Percentiles rank a stretch among this genome's conserved stretches.
Conservation (phyloP, 2,797 vertebrate genomes). For the Cuniculus paca region DNA sequence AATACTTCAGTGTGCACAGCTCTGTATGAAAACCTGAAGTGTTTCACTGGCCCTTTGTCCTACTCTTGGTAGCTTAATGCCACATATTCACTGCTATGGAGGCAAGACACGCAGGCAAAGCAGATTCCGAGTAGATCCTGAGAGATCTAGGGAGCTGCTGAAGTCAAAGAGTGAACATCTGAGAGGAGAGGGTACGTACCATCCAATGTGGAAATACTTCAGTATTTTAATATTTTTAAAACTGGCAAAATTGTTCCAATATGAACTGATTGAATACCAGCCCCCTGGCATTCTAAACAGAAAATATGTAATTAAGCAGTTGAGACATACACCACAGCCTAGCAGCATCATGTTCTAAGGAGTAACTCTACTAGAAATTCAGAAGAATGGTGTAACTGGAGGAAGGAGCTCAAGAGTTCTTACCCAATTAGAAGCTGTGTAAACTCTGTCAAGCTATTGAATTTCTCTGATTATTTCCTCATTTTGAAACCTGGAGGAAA, state of each 20-base stretch:
- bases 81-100: not conserved
- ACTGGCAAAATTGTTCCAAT: not conserved
- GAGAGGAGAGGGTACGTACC: not conserved
- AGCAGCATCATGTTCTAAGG: not conserved
- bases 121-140: not conserved
- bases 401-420: not conserved
- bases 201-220: not conserved
- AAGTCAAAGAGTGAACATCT: not conserved
- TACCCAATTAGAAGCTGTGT: not conserved
- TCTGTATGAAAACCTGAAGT: not conserved
- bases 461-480: not conserved
- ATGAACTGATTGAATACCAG: not conserved
- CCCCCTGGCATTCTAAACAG: not conserved
- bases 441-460: conserved; percentile 21
- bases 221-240: not conserved
- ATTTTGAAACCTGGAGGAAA: not conserved
- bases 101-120: not conserved
- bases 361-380: not conserved
- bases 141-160: not conserved
- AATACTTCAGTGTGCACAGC: not conserved
- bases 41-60: not conserved
- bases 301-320: not conserved
- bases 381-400: not conserved
- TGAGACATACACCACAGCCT: not conserved
- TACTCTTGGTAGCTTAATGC: not conserved